A percentile compares a stretch with the other conserved stretches of the same genome.
These are phyloP conservation scores for Rhynchonema sp. DNA, from an alignment of 2,888 invertebrate species.

Conservation along the genomic window DNA sequence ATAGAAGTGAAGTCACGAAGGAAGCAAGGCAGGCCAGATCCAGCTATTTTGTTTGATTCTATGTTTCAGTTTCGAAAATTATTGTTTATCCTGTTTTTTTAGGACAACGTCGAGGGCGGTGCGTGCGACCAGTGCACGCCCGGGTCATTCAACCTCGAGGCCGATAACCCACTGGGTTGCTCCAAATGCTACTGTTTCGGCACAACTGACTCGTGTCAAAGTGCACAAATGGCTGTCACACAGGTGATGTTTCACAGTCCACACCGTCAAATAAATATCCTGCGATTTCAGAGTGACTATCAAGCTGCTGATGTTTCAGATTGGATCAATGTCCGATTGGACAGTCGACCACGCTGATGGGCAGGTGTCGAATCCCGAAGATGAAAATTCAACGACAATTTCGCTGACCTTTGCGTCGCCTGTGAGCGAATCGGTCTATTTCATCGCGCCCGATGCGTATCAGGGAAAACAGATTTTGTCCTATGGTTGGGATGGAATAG, in stretches of 20 bases:
- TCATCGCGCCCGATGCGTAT: constrained; percentile 51
- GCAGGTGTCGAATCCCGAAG: not conserved
- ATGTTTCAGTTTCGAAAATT: too few species aligned
- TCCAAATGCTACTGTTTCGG: constrained; percentile 94
- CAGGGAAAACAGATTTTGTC: constrained; percentile 49
- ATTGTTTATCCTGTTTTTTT: constrained; percentile 2
- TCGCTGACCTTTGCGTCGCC: not conserved
- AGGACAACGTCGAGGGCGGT: constrained; percentile 49
- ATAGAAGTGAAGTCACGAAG: too few species aligned
- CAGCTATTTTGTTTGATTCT: too few species aligned
- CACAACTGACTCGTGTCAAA: constrained; percentile 56
- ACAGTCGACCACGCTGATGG: constrained; percentile 9
- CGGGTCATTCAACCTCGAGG: constrained; percentile 71
- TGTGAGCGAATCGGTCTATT: constrained; percentile 39
- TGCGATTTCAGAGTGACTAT: not conserved
- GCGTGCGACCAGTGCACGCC: constrained; percentile 66
- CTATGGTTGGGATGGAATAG: constrained; percentile 22
- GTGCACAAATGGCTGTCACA: too few species aligned
- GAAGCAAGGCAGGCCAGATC: too few species aligned
- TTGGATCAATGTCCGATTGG: constrained; percentile 49
- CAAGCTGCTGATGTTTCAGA: constrained; percentile 28
- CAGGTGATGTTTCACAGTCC: too few species aligned
- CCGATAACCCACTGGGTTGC: constrained; percentile 65
- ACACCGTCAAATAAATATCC: not conserved
- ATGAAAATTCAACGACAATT: not conserved